Evolutionary conservation across 2,888 invertebrate species (phyloP), one percentile per base, ranked within the genome.

Genomic region (Drosophila ustulata): DNA sequence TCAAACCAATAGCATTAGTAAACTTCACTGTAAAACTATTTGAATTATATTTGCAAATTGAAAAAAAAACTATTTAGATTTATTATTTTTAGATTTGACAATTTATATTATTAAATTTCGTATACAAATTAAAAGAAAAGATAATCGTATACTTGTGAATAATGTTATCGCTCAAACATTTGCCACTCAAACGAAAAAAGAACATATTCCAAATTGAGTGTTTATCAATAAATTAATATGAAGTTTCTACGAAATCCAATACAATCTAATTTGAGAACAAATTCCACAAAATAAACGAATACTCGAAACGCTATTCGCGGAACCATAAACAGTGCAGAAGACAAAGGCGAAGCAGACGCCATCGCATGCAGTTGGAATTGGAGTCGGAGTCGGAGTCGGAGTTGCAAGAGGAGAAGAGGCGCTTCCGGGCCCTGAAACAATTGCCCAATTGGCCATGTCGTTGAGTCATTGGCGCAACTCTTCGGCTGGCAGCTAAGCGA

Each of bases 391-490:
- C 8, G 56, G 39, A 49, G n/a, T 18, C 43, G 56, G 52, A n/a
- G 5, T 46, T 62, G 47, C 37, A 18, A 52, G 71, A 28, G 55
- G 32, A n/a, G 34, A 13, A 13, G 23, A 13, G 23, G 53, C 51
- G 66, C 50, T 75, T 75, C 75, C 75, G 73, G 75, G 53, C 58
- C 51, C 50, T 25, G 25, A 57, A 62, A 71, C 71, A 74, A 75
- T 74, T 74, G 74, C 66, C 57, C 71, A 75, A 74, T 75, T 75
- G 70, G 59, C 47, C 70, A 50, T 57, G 75, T 56, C 55, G 55
- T 26, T 70, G 47, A 71, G 71, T 61, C 61, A 61, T 57, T 61
- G 45, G 13, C 37, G 45, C 9, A 37, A 53, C 32, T 34, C 34
- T 9, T 9, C 11, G 4, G n/a, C n/a, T n/a, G n/a, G 37, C 37